Conservation (phyloP, 2,113 vertebrate genomes). For the Lagenorhynchus albirostris region DNA sequence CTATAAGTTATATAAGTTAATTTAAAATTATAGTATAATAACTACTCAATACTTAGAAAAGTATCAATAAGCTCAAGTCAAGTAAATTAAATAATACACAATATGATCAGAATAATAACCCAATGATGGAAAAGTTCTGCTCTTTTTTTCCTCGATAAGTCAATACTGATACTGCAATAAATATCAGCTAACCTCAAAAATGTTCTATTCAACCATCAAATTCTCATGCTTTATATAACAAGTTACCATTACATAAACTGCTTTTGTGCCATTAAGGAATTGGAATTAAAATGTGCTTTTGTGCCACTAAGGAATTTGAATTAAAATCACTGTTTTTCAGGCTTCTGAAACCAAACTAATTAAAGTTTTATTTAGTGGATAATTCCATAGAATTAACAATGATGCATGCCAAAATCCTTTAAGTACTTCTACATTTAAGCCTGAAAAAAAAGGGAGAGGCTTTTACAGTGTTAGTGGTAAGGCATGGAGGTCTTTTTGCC, state of each 20-base stretch:
- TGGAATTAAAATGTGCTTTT: conserved; percentile 10
- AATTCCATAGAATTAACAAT: conserved; percentile 30
- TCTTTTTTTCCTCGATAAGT: background rate
- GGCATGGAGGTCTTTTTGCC: background rate
- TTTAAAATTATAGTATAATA: conserved; percentile 36
- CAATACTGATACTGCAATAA: background rate
- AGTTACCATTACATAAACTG: conserved; percentile 18
- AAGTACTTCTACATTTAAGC: background rate
- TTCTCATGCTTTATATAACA: background rate
- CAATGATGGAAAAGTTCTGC: background rate
- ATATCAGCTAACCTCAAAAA: conserved; percentile 39
- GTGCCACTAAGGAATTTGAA: conserved; percentile 38
- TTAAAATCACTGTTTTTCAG: conserved; percentile 22
- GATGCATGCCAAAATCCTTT: background rate
- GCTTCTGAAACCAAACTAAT: conserved; percentile 37
- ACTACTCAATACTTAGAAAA: conserved; percentile 21
- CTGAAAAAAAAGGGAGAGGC: background rate
- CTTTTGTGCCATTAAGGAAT: conserved; percentile 26
- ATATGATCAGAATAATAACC: conserved; percentile 7
- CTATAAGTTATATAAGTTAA: conserved; percentile 12
- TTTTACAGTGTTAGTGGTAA: background rate
- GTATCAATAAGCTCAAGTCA: background rate
- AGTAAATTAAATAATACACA: conserved; percentile 26
- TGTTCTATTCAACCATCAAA: background rate
- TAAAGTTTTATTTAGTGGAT: conserved; percentile 4